A percentile compares a stretch with the other conserved stretches of the same genome.
Conservation (phyloP, 2,888 invertebrate genomes). For the Caenorhabditis uteleia region DNA sequence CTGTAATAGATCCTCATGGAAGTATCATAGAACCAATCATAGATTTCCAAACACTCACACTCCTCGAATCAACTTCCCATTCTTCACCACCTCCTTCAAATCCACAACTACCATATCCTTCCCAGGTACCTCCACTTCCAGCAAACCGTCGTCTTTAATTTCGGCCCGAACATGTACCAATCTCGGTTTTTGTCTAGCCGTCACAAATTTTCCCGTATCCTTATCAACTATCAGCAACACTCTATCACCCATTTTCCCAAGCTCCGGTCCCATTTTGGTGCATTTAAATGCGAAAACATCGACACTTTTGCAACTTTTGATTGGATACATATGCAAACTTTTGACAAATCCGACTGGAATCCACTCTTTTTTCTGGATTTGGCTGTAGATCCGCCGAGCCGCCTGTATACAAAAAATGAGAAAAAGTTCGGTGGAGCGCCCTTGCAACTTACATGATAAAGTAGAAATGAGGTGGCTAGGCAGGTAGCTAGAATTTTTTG, state of each 20-base stretch:
- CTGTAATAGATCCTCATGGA: no score
- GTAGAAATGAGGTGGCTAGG: conserved; percentile 36
- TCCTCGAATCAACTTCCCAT: conserved; percentile 25
- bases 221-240: conserved; percentile 39
- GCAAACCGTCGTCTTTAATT: conserved; percentile 18
- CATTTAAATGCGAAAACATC: conserved; percentile 46
- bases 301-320: conserved; percentile 35
- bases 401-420: conserved; percentile 8
- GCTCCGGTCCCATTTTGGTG: conserved; percentile 24
- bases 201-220: conserved; percentile 40
- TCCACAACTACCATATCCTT: conserved; percentile 7
- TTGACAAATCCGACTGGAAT: conserved; percentile 47
- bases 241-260: conserved; percentile 39
- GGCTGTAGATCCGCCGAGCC: conserved; percentile 13
- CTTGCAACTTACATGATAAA: conserved; percentile 38
- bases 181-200: conserved; percentile 43
- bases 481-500: conserved; percentile 35
- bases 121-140: conserved; percentile 13
- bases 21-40: no score
- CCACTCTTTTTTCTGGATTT: conserved; percentile 30
- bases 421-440: neutral
- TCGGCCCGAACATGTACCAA: conserved; percentile 26
- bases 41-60: conserved; percentile 28
- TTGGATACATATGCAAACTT: conserved; percentile 43
- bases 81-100: conserved; percentile 26